Conservation (phyloP, 2,113 vertebrate genomes). For the Sapayoa aenigma region DNA sequence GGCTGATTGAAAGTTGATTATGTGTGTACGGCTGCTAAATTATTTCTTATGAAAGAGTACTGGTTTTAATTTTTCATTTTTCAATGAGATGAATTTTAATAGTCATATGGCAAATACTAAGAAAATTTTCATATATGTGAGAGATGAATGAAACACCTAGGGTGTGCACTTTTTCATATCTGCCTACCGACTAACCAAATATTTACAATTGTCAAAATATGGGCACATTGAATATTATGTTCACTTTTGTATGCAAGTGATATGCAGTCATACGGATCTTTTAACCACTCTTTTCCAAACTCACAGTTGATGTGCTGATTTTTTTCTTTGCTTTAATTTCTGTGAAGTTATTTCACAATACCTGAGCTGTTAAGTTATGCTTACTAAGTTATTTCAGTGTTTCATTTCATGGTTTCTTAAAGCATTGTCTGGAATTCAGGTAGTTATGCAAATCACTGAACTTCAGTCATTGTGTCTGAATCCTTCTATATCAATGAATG, state of each 20-base stretch:
- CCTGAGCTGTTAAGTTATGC: background rate
- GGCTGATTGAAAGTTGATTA: background rate
- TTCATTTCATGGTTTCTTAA: background rate
- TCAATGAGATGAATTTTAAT: background rate
- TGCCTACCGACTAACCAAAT: background rate
- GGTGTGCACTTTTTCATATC: background rate
- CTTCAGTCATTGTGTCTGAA: background rate
- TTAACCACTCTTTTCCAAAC: background rate
- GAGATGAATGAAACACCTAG: background rate
- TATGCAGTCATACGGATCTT: background rate
- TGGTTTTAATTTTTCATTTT: background rate
- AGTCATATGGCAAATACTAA: background rate
- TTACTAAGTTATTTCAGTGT: constrained; percentile 7
- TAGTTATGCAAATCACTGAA: background rate
- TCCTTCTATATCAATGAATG: background rate
- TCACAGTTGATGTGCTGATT: background rate
- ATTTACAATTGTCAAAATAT: background rate
- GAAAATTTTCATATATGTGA: background rate
- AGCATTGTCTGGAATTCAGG: background rate
- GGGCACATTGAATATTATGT: background rate
- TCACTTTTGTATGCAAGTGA: background rate
- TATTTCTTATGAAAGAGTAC: background rate
- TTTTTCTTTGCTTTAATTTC: constrained; percentile 5
- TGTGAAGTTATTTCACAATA: constrained; percentile 2
- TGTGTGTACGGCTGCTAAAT: background rate